phyloP scores from a whole-genome alignment of 2,113 vertebrate species.

The Nipponia nippon region DNA sequence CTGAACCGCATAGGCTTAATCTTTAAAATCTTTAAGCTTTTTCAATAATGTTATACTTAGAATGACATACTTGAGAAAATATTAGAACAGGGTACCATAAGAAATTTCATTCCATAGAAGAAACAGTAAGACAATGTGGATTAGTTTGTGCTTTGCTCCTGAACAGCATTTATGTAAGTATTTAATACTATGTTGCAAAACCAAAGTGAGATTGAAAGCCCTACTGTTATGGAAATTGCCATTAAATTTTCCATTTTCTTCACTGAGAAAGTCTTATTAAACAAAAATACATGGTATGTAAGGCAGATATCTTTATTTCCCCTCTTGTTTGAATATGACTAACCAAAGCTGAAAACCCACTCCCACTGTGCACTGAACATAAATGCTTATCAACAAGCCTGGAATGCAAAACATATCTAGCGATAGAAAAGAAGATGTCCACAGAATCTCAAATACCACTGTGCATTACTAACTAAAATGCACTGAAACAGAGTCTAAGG shows the following conservation, averaged over 20 bases:
- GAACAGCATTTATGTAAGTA: background rate
- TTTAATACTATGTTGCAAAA: background rate
- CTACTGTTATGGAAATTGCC: background rate
- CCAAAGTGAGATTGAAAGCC: background rate
- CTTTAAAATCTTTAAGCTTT: background rate
- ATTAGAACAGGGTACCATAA: background rate
- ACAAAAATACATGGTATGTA: background rate
- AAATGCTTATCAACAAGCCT: background rate
- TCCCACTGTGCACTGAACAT: background rate
- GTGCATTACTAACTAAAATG: background rate
- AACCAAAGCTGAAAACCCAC: background rate
- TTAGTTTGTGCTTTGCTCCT: background rate
- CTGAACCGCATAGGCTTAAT: background rate
- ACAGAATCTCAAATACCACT: background rate
- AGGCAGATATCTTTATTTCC: background rate
- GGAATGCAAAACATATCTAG: background rate
- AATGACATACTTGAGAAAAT: background rate
- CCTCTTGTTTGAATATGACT: background rate
- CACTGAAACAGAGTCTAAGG: background rate
- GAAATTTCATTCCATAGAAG: background rate
- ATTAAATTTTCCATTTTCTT: background rate
- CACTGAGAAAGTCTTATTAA: background rate
- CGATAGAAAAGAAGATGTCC: background rate
- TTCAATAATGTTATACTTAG: background rate
- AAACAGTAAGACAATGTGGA: background rate